These are phyloP conservation scores for Drosophila burlai DNA, from an alignment of 1,140 invertebrate genomes.

Conservation along the genomic window DNA sequence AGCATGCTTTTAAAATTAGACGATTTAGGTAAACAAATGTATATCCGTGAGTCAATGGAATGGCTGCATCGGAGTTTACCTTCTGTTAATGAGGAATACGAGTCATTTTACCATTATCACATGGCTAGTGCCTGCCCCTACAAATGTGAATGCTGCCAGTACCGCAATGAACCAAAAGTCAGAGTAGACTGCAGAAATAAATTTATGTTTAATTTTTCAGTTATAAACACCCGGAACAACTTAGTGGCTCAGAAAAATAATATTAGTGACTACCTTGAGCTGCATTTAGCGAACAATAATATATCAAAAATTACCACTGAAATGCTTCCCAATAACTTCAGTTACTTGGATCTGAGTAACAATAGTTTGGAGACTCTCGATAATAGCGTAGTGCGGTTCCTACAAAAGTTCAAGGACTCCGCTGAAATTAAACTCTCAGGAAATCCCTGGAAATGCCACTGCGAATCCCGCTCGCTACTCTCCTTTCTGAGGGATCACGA, in stretches of 20 bases:
- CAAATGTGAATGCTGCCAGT: constrained; percentile 26
- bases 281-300: constrained; percentile 15
- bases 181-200: constrained; percentile 11
- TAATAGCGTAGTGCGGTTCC: not conserved
- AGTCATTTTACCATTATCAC: not conserved
- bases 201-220: not conserved
- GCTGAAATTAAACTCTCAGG: constrained; percentile 1
- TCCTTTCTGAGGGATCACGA: constrained; percentile 19
- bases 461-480: constrained; percentile 10
- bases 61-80: constrained; percentile 5
- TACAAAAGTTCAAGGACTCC: not conserved
- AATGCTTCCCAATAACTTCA: not conserved
- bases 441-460: constrained; percentile 25
- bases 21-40: not conserved
- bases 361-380: constrained; percentile 18
- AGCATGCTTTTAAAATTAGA: constrained; percentile 4
- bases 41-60: constrained; percentile 15
- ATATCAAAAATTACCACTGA: not conserved
- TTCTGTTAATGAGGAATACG: constrained; percentile 6
- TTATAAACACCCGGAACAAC: not conserved
- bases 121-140: constrained; percentile 1
- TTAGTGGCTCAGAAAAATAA: not conserved
- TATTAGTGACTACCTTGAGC: not conserved
- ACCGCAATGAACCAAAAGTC: not conserved
- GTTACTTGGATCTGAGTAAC: constrained; percentile 21